A percentile compares a stretch with the other conserved stretches of the same genome.
Conservation (phyloP, 2,888 invertebrate genomes). For the Orthonychiurus folsomi region DNA sequence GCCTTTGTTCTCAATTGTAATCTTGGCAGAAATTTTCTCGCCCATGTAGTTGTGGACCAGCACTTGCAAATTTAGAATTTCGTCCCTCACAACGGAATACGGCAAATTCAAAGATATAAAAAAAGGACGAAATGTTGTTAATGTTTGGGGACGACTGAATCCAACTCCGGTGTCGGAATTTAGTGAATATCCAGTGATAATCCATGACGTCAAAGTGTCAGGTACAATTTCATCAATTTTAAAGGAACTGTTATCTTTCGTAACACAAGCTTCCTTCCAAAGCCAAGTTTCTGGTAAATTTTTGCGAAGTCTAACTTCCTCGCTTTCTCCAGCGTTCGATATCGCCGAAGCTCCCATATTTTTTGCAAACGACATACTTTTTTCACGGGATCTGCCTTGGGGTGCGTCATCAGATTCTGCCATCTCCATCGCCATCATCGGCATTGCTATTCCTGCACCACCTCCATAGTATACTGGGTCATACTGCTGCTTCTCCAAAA, state of each 20-base stretch:
- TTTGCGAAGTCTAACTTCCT: slow-evolving; percentile 17
- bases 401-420: neutral
- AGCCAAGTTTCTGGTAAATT: slow-evolving; percentile 34
- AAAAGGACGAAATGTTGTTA: slow-evolving; percentile 71
- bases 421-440: neutral
- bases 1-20: slow-evolving; percentile 71
- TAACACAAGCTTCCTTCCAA: slow-evolving; percentile 23
- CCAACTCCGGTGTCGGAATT: slow-evolving; percentile 22
- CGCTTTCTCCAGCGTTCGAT: too few species aligned
- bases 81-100: slow-evolving; percentile 78
- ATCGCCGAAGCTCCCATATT: too few species aligned
- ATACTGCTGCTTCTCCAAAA: slow-evolving; percentile 7
- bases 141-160: slow-evolving; percentile 11
- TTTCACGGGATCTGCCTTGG: neutral
- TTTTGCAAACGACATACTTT: neutral
- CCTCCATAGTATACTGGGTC: neutral
- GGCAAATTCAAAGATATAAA: slow-evolving; percentile 79
- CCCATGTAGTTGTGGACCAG: slow-evolving; percentile 70
- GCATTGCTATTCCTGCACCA: neutral
- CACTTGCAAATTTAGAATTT: slow-evolving; percentile 76
- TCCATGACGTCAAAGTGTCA: slow-evolving; percentile 74
- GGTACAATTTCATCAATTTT: slow-evolving; percentile 57
- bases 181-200: slow-evolving; percentile 70
- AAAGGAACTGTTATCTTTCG: slow-evolving; percentile 8
- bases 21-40: slow-evolving; percentile 64